Evolutionary conservation across 92 coral and sea anemone species (phyloP).

Genomic region (Porites rus): DNA sequence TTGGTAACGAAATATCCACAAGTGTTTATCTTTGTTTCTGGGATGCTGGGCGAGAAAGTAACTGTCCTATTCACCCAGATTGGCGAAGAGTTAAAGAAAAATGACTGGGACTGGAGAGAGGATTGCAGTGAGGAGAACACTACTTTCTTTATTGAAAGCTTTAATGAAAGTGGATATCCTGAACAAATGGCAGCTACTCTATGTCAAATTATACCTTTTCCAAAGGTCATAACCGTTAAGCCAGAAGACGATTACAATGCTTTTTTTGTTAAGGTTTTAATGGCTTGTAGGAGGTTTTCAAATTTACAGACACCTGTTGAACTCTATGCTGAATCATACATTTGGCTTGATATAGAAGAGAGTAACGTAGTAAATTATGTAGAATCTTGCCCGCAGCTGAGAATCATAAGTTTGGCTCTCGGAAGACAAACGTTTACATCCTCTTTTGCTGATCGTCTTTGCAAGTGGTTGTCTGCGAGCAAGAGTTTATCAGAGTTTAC

Average conservation of each 20-base stretch:
- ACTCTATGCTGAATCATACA: rapidly evolving
- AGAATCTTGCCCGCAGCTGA: neutral
- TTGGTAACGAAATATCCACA: too few relatives aligned
- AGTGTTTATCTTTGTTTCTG: too few relatives aligned
- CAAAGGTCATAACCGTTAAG: neutral
- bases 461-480: neutral
- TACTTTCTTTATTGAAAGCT: neutral
- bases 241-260: neutral
- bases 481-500: neutral
- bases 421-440: neutral
- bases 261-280: neutral
- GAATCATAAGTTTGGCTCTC: too few relatives aligned
- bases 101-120: too few relatives aligned
- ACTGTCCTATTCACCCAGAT: too few relatives aligned
- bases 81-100: too few relatives aligned
- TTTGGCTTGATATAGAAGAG: rapidly evolving
- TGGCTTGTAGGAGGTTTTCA: neutral
- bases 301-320: neutral
- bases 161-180: constrained; percentile 4
- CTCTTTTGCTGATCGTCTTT: neutral
- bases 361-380: neutral
- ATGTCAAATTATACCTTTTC: constrained; percentile 14
- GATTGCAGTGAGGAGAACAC: neutral
- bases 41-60: too few relatives aligned
- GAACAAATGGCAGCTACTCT: neutral